phyloP scores from a whole-genome alignment of 1,140 invertebrate genomes.

The Gyrodactylus salaris region DNA sequence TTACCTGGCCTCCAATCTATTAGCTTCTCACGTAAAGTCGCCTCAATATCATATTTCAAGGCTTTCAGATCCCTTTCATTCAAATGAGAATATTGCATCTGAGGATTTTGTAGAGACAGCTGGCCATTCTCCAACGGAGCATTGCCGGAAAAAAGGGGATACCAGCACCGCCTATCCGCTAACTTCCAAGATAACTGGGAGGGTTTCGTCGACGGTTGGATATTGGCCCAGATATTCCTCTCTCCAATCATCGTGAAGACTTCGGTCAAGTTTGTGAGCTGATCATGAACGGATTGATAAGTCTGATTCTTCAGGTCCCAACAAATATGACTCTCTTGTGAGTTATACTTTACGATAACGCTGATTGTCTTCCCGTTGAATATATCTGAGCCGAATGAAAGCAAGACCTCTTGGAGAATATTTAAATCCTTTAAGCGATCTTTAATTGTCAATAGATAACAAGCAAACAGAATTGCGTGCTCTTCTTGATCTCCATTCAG shows the following conservation, averaged over 20 bases:
- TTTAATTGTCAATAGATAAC: not conserved
- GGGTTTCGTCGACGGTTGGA: not conserved
- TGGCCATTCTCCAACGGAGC: not conserved
- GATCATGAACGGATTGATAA: not conserved
- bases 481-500: not conserved
- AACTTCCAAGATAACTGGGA: not conserved
- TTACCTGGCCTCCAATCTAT: not conserved
- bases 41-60: not conserved
- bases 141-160: not conserved
- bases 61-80: not conserved
- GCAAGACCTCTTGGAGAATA: not conserved
- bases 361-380: not conserved
- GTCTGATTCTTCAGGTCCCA: not conserved
- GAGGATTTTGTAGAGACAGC: not conserved
- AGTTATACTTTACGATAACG: not conserved
- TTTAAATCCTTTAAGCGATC: not conserved
- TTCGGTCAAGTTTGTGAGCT: not conserved
- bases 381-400: not conserved
- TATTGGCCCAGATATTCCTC: not conserved
- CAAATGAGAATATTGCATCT: not conserved
- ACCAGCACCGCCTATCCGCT: not conserved
- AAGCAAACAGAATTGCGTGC: not conserved
- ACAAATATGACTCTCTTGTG: not conserved
- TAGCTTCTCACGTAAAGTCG: not conserved
- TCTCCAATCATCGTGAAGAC: not conserved